phyloP scores from a whole-genome alignment of 2,797 vertebrate species.

The Carapus acus region DNA sequence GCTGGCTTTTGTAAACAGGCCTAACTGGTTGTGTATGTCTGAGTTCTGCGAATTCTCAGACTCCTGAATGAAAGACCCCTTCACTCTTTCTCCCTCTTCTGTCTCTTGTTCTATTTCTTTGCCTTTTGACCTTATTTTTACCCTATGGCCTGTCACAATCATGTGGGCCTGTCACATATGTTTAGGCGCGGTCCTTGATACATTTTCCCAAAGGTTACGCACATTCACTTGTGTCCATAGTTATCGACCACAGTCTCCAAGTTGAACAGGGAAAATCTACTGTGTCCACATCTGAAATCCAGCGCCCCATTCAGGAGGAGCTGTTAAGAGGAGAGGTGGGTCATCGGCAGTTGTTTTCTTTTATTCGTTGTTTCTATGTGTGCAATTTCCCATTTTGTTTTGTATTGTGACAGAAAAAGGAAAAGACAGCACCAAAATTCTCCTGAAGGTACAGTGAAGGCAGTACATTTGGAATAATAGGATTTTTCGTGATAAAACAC shows the following conservation, averaged over 20 bases:
- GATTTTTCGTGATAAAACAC: not conserved
- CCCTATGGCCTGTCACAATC: conserved; percentile 44
- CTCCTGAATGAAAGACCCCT: conserved; percentile 51
- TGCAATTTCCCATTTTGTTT: conserved; percentile 20
- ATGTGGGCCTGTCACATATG: conserved; percentile 46
- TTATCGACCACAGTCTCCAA: conserved; percentile 29
- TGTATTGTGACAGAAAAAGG: conserved; percentile 30
- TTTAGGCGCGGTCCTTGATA: conserved; percentile 56
- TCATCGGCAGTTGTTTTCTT: conserved; percentile 3
- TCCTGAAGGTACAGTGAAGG: conserved; percentile 20
- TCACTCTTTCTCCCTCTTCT: conserved; percentile 22
- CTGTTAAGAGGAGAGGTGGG: conserved; percentile 1
- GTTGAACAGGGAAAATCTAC: conserved; percentile 25
- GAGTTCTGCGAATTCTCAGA: conserved; percentile 44
- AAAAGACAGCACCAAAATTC: conserved; percentile 19
- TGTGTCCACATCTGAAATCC: not conserved
- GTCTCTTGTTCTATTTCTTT: not conserved
- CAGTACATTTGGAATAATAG: conserved; percentile 17
- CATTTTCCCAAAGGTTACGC: conserved; percentile 50
- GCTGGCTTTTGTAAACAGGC: conserved; percentile 64
- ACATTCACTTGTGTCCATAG: conserved; percentile 38
- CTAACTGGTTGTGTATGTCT: conserved; percentile 63
- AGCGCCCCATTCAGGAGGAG: not conserved
- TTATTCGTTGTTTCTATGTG: conserved; percentile 8
- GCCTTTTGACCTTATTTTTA: conserved; percentile 49